Conservation (phyloP, 1,140 invertebrate genomes). For the Zaprionus vittiger region DNA sequence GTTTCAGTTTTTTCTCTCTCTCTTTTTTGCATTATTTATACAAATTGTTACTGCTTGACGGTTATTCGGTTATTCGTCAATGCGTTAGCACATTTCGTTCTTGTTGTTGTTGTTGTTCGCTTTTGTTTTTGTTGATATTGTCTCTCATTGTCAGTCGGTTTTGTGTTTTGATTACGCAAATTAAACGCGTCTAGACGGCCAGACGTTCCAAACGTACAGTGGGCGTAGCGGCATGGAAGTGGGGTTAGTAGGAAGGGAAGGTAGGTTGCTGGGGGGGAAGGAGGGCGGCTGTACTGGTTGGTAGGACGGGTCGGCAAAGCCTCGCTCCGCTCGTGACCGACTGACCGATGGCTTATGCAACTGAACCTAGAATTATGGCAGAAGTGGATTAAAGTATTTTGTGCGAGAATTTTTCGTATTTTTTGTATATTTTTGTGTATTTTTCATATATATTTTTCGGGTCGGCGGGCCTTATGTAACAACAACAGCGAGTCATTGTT, state of each 20-base stretch:
- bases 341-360: slow-evolving; percentile 44
- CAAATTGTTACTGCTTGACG: slow-evolving; percentile 56
- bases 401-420: not conserved
- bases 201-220: slow-evolving; percentile 36
- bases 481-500: not conserved
- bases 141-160: slow-evolving; percentile 73
- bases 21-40: slow-evolving; percentile 72
- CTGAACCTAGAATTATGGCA: slow-evolving; percentile 49
- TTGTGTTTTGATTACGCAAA: slow-evolving; percentile 80
- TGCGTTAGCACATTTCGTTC: slow-evolving; percentile 54
- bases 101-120: slow-evolving; percentile 30
- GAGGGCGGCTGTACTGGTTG: not conserved
- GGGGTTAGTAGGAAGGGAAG: not conserved
- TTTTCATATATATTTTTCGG: slow-evolving; percentile 1
- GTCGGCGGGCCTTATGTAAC: slow-evolving; percentile 38
- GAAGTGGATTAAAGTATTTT: slow-evolving; percentile 26
- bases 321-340: slow-evolving; percentile 38
- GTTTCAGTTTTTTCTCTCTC: slow-evolving; percentile 10
- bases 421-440: not conserved
- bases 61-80: slow-evolving; percentile 36
- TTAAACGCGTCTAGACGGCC: slow-evolving; percentile 72
- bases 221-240: slow-evolving; percentile 8
- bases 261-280: too few species aligned
- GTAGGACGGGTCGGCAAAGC: not conserved
- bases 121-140: slow-evolving; percentile 62